phyloP scores from a whole-genome alignment of 2,797 vertebrate genomes.

The Tolypeutes matacus region DNA sequence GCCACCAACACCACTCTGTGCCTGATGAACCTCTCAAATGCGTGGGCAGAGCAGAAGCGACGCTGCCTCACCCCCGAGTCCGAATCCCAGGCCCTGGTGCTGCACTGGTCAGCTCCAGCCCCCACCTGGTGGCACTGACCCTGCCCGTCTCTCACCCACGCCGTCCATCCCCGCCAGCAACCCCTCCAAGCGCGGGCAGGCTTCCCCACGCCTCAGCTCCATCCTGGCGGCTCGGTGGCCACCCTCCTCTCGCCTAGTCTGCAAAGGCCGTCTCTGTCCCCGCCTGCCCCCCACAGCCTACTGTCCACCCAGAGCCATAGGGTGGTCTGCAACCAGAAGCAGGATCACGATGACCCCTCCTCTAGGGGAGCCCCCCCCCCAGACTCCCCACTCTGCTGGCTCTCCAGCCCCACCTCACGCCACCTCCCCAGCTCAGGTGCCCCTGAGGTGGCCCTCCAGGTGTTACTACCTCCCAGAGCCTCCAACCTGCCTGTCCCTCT shows the following conservation, averaged over 20 bases:
- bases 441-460: background rate
- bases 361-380: background rate
- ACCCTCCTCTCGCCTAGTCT: rapidly evolving
- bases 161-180: background rate
- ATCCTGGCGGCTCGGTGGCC: background rate
- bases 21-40: background rate
- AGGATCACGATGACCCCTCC: too few species aligned
- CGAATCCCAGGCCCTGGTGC: background rate
- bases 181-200: background rate
- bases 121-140: background rate
- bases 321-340: background rate
- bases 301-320: background rate
- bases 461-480: too few species aligned
- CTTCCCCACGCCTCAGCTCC: background rate
- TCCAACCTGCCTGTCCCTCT: too few species aligned
- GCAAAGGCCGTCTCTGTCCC: background rate
- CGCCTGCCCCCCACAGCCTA: background rate
- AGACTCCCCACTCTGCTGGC: background rate
- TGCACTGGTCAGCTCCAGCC: background rate
- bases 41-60: background rate
- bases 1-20: background rate
- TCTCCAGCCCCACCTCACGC: background rate
- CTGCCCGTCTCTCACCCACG: background rate
- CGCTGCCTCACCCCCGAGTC: background rate
- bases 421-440: too few species aligned